These are phyloP conservation scores for Chydorus sphaericus DNA, from an alignment of 2,888 invertebrate species.

Conservation along the genomic window DNA sequence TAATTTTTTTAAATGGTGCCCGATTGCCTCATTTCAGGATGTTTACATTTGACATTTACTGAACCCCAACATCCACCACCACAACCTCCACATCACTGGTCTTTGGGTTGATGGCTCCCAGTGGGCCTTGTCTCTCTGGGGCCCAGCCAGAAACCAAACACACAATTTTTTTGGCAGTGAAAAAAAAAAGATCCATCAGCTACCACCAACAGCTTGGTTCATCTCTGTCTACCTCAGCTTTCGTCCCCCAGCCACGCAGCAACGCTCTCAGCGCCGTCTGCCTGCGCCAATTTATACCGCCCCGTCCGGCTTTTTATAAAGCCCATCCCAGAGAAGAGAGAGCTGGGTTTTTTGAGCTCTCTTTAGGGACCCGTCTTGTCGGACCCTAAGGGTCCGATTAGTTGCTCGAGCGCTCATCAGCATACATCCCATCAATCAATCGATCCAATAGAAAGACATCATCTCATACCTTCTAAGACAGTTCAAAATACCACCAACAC, in stretches of 20 bases:
- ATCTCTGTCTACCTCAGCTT: too few species aligned
- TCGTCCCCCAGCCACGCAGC: conserved; percentile 3
- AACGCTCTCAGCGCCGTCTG: background rate
- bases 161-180: background rate
- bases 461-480: too few species aligned
- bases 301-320: background rate
- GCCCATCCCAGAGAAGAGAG: too few species aligned
- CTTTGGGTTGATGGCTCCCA: background rate
- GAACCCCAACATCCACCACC: conserved; percentile 7
- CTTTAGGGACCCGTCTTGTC: too few species aligned
- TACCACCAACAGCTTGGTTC: too few species aligned
- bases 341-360: too few species aligned
- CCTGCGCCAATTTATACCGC: background rate
- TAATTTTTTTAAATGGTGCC: background rate
- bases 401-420: too few species aligned
- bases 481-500: conserved; percentile 3
- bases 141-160: background rate
- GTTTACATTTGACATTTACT: conserved; percentile 3
- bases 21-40: conserved; percentile 2
- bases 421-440: too few species aligned
- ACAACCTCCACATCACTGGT: background rate
- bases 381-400: too few species aligned
- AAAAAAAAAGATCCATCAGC: background rate
- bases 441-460: too few species aligned
- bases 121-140: background rate